phyloP scores from a whole-genome alignment of 2,888 invertebrate genomes.

The Rhogogaster chlorosoma region DNA sequence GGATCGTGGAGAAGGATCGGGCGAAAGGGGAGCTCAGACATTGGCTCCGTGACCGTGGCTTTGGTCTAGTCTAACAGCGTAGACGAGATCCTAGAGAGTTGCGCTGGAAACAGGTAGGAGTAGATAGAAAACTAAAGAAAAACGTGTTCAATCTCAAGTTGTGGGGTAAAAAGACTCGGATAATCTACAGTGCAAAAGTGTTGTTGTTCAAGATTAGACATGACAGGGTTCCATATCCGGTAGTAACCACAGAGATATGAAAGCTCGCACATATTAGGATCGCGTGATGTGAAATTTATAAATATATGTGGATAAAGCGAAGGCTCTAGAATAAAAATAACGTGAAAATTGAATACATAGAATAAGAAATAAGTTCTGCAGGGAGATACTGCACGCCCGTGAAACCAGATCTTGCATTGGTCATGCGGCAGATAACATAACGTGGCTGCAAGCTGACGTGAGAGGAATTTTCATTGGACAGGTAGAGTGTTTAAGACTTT shows the following conservation, averaged over 20 bases:
- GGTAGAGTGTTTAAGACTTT: not conserved
- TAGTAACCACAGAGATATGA: not conserved
- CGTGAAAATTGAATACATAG: not conserved
- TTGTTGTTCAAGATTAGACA: not conserved
- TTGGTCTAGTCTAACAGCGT: not conserved
- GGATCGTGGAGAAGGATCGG: not conserved
- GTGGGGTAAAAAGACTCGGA: not conserved
- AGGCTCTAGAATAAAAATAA: not conserved
- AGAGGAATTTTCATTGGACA: not conserved
- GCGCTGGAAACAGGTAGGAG: not conserved
- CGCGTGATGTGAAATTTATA: not conserved
- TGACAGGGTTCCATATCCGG: not conserved
- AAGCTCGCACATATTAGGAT: not conserved
- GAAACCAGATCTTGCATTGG: not conserved
- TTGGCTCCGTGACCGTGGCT: not conserved
- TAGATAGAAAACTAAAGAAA: not conserved
- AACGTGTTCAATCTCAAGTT: not conserved
- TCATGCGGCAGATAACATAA: not conserved
- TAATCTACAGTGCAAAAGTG: not conserved
- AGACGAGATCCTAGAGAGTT: not conserved
- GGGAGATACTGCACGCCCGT: not conserved
- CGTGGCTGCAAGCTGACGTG: not conserved
- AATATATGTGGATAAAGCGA: not conserved
- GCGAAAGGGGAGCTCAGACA: not conserved
- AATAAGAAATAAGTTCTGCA: not conserved